Evolutionary conservation across 1,140 invertebrate species (phyloP).

Genomic region (Scaptomyza montana): DNA sequence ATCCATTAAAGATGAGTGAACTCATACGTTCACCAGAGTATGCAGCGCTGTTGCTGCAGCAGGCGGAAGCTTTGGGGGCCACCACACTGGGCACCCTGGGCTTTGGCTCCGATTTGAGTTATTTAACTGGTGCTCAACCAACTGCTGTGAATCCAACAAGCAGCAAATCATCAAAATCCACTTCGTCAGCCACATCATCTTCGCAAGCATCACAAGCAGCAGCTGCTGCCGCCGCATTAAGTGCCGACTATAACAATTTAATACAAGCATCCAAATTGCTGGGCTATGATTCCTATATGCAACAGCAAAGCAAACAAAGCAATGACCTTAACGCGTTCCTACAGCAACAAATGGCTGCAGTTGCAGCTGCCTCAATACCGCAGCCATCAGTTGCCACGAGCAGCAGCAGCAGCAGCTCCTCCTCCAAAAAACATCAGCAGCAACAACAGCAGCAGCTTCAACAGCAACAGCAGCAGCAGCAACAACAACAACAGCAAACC

Average conservation of each 20-base stretch:
- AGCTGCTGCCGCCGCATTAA: slow-evolving; percentile 68
- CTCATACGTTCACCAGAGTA: slow-evolving; percentile 81
- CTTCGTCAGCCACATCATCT: slow-evolving; percentile 28
- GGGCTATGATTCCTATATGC: slow-evolving; percentile 81
- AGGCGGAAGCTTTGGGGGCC: slow-evolving; percentile 80
- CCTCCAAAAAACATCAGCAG: slow-evolving; percentile 53
- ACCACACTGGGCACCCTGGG: slow-evolving; percentile 80
- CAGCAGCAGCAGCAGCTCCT: slow-evolving; percentile 37
- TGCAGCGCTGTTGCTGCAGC: slow-evolving; percentile 75
- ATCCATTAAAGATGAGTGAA: slow-evolving; percentile 82
- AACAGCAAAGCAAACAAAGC: slow-evolving; percentile 71
- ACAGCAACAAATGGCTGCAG: slow-evolving; percentile 80
- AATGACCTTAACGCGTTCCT: slow-evolving; percentile 77
- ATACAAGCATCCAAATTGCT: slow-evolving; percentile 79
- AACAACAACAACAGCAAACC: slow-evolving; percentile 24
- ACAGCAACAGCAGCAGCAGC: slow-evolving; percentile 54
- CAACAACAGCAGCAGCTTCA: slow-evolving; percentile 43
- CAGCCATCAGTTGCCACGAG: slow-evolving; percentile 33
- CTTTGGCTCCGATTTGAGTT: slow-evolving; percentile 75
- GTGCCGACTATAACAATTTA: slow-evolving; percentile 78
- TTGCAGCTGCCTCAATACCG: slow-evolving; percentile 67
- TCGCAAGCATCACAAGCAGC: slow-evolving; percentile 48
- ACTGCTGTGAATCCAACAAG: slow-evolving; percentile 29
- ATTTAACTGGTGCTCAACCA: slow-evolving; percentile 55
- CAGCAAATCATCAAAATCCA: slow-evolving; percentile 61